Evolutionary conservation across 2,797 vertebrate species (phyloP).

Genomic region (Pseudochirops corinnae): DNA sequence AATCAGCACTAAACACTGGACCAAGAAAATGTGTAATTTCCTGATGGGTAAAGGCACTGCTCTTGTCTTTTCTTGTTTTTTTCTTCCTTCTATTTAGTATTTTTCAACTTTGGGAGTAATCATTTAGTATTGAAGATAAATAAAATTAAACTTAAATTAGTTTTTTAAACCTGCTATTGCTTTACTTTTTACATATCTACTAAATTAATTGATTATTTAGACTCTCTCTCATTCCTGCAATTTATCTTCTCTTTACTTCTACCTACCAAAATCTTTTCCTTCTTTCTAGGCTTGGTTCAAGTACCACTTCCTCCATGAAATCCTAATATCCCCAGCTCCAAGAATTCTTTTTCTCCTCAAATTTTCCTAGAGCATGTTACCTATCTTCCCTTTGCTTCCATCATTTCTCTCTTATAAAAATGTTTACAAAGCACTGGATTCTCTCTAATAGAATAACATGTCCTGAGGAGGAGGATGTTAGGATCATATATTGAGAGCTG

Average conservation of each 20-base stretch:
- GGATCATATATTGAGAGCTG: not conserved
- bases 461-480: not conserved
- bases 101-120: not conserved
- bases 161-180: slow-evolving; percentile 5
- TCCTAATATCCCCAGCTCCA: not conserved
- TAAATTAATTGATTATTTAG: not conserved
- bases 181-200: slow-evolving; percentile 12
- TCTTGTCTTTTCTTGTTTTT: not conserved
- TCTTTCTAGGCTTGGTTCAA: not conserved
- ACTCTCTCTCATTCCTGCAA: not conserved
- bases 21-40: slow-evolving; percentile 19
- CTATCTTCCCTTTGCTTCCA: not conserved
- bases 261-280: not conserved
- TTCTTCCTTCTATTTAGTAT: not conserved
- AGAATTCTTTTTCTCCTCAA: not conserved
- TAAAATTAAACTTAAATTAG: not conserved
- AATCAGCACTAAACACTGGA: not conserved
- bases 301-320: not conserved
- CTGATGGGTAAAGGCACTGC: not conserved
- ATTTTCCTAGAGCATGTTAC: not conserved
- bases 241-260: not conserved
- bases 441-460: not conserved
- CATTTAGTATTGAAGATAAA: not conserved
- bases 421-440: not conserved
- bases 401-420: not conserved